These are phyloP conservation scores for Heliconius charithonia DNA, from an alignment of 2,888 invertebrate genomes.

Conservation along the genomic window DNA sequence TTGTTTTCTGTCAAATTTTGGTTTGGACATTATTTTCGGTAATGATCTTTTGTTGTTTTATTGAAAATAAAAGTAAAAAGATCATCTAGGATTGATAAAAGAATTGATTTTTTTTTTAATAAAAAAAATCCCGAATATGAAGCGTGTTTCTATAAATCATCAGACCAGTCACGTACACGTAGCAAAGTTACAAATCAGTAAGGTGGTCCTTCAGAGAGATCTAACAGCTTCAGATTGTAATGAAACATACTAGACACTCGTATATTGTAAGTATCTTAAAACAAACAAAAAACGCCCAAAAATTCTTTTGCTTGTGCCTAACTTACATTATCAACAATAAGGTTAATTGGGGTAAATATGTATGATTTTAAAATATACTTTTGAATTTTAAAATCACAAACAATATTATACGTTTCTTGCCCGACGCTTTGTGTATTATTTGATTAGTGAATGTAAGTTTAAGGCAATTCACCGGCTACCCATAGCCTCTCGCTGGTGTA, in stretches of 20 bases:
- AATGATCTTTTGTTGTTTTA: neutral
- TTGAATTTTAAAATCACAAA: neutral
- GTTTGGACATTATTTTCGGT: neutral
- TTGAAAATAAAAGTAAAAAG: neutral
- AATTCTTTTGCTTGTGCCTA: neutral
- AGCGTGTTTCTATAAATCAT: too few species aligned
- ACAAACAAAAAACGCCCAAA: neutral
- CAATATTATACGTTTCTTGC: neutral
- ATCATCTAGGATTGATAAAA: neutral
- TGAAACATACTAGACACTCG: neutral
- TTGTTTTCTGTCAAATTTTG: neutral
- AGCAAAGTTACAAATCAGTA: neutral
- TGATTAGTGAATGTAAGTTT: conserved; percentile 39
- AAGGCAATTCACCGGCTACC: conserved; percentile 34
- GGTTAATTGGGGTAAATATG: neutral
- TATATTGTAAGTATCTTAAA: neutral
- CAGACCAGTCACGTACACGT: too few species aligned
- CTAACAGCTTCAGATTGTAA: too few species aligned
- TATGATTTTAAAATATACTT: too few species aligned
- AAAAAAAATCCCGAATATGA: neutral
- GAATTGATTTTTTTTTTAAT: neutral
- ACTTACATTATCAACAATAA: neutral
- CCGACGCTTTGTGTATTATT: conserved; percentile 3
- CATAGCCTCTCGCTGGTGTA: conserved; percentile 67
- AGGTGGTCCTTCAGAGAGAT: neutral